Base-by-base conservation (phyloP, 2,113 vertebrate species). In the Microtus montanus region DNA sequence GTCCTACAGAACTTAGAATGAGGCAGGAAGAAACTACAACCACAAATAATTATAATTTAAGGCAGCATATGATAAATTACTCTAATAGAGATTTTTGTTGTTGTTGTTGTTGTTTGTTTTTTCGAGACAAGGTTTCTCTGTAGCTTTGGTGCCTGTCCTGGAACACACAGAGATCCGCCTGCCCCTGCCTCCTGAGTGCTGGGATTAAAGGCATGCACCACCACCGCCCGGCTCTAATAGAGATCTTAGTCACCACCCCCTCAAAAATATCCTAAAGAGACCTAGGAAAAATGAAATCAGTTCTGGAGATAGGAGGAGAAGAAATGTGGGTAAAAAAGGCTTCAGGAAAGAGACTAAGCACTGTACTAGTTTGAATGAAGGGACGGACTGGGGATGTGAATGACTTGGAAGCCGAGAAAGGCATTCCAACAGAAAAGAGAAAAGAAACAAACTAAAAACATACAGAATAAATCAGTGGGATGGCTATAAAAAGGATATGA, bases 31-130 rank as follows among this genome's bases (percentile, higher is more conserved):
- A 94, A 95, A 91, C 83, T 33, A 87, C 17, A 91, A 38, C 68
- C 63, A 64, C 33, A 91, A 84, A 79, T 80, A 92, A 94, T 71
- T 92, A 73, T 20, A 77, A 79, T 75, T 84, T 92, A 89, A 93
- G 87, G 91, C 47, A 91, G 49, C 5, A 41, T 78, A 33, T 90
- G 83, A 94, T 54, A 83, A 86, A 96, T 35, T 70, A 14, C 35
- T 92, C 5, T 70, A 82, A 95, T 3, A 90, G 49, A 93, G 52
- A 86, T 77, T 26, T n/a, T 58, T 58, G 17, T 58, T 58, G 17
- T 58, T 58, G 5, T 58, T 54, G 54, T 54, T 44, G 44, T 44
- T 44, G 14, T 58, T 58, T 58, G 19, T 58, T 58, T 58, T 58
- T 20, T 58, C 6, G 19, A 58, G 58, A 58, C 58, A 58, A 2